phyloP scores from a whole-genome alignment of 2,113 vertebrate genomes.

The Camarhynchus parvulus region DNA sequence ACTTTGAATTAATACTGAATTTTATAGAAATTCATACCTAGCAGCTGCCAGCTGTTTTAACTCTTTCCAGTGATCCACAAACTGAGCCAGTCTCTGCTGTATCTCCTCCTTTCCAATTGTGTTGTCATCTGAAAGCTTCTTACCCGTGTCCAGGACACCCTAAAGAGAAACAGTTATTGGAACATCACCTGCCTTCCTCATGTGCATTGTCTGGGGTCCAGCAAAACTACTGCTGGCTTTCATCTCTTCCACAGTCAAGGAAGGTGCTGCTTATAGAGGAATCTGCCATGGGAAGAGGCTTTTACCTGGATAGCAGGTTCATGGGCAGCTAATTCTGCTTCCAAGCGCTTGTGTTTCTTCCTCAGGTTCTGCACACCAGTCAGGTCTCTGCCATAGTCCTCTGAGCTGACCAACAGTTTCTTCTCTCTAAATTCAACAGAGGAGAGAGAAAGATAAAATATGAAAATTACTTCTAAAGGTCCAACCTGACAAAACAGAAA shows the following conservation, averaged over 20 bases:
- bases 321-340: constrained; percentile 94
- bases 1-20: background rate
- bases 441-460: background rate
- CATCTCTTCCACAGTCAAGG: background rate
- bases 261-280: background rate
- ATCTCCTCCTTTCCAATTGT: constrained; percentile 98
- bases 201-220: background rate
- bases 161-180: constrained; percentile 36
- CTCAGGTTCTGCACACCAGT: constrained; percentile 98
- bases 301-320: constrained; percentile 94
- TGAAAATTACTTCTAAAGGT: background rate
- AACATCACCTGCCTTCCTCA: background rate
- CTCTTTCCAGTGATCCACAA: constrained; percentile 97
- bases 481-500: background rate
- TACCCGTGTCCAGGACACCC: constrained; percentile 95
- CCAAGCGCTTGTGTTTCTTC: constrained; percentile 97
- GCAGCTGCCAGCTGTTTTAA: constrained; percentile 92
- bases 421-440: constrained; percentile 83
- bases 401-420: constrained; percentile 95
- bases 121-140: constrained; percentile 95
- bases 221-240: background rate
- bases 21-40: constrained; percentile 74
- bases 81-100: constrained; percentile 94
- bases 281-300: background rate
- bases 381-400: constrained; percentile 97